Evolutionary conservation across 2,888 invertebrate genomes (phyloP).

Genomic region (Plutella xylostella): DNA sequence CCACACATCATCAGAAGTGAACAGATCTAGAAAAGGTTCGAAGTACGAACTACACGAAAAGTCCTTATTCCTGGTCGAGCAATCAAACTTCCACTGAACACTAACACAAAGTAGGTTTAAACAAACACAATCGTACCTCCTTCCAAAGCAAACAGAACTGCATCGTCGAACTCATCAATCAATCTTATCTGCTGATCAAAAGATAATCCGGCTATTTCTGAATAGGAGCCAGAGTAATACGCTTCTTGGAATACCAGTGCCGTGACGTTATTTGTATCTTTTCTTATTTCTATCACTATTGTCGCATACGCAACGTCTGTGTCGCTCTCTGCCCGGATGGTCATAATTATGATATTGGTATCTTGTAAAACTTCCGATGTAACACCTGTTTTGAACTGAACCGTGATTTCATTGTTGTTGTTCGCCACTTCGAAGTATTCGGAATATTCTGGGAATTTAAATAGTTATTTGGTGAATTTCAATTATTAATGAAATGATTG

Average conservation of each 20-base stretch:
- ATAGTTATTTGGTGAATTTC: too few relatives aligned
- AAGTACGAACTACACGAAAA: too few relatives aligned
- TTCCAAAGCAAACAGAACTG: slow-evolving; percentile 13
- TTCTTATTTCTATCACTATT: not conserved
- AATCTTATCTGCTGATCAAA: slow-evolving; percentile 10
- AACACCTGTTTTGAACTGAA: too few relatives aligned
- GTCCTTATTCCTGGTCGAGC: too few relatives aligned
- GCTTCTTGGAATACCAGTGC: slow-evolving; percentile 2
- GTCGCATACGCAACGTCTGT: slow-evolving; percentile 15
- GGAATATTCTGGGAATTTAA: slow-evolving; percentile 7
- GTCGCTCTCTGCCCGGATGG: slow-evolving; percentile 18
- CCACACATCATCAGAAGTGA: too few relatives aligned
- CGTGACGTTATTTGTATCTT: not conserved
- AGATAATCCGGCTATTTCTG: slow-evolving; percentile 10
- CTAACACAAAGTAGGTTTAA: too few relatives aligned
- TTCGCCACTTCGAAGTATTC: slow-evolving; percentile 18
- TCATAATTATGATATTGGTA: slow-evolving; percentile 22
- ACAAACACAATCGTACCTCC: too few relatives aligned
- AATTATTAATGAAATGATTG: not conserved
- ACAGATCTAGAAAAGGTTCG: too few relatives aligned
- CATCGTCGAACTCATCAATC: slow-evolving; percentile 12
- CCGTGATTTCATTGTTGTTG: slow-evolving; percentile 13
- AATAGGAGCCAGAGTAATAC: slow-evolving; percentile 17
- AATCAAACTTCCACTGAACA: too few relatives aligned
- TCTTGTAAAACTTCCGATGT: too few relatives aligned